Evolutionary conservation across 2,113 vertebrate species (phyloP), one percentile per base, ranked within the genome.

Genomic region (Lophotis ruficrista): DNA sequence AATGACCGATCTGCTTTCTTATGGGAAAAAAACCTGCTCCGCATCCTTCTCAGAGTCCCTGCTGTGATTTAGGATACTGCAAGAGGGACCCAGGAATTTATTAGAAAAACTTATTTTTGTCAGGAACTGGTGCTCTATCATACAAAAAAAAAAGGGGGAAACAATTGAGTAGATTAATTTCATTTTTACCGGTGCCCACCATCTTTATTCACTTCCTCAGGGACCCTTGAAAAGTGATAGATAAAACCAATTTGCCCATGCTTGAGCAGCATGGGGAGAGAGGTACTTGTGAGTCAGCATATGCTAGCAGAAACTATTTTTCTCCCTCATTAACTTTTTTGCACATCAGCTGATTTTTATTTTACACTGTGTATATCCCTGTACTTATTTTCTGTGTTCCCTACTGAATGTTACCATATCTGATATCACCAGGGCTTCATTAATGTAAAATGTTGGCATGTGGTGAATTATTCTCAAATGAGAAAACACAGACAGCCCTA

Each of bases 341-440:
- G 91, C 94, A 95, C 84, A 96, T 92, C 92, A 92, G 70, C 64
- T 48, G 80, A 93, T 89, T 92, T 94, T 96, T 48, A 23, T 31
- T 93, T 95, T 87, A 78, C 80, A 61, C 53, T 30, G 22, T 64
- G 10, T 60, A 22, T 56, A 89, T 77, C 89, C 88, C 57, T 78
- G 54, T 51, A 54, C 69, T 90, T 92, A 88, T 94, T 92, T 93
- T 30, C 68, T 73, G 9, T 38, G 69, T 27, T 97, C 89, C 89
- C 89, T 48, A 60, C 83, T 81, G 94, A 87, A 48, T n/a, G 28
- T 75, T 72, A 86, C 77, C 90, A 54, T 57, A 64, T 70, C 68
- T 91, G 62, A 69, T 83, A 75, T 80, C 91, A 76, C 76, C 45
- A 95, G 95, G 94, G 87, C 88, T 94, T 97, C 95, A 88, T 97